Conservation (phyloP, 2,113 vertebrate genomes). For the Otolemur garnettii region DNA sequence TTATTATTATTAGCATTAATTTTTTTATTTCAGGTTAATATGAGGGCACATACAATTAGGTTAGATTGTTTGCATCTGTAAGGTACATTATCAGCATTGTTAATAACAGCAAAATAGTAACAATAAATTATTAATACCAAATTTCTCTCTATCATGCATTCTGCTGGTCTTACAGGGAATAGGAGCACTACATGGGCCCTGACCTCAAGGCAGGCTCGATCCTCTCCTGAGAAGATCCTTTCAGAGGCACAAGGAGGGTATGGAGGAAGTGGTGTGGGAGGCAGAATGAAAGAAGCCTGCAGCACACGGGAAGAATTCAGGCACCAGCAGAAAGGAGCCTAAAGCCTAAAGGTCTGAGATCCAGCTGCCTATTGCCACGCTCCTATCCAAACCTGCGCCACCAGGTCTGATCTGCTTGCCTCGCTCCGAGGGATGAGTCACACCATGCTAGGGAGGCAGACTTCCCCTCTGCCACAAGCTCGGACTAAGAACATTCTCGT, state of each 20-base stretch:
- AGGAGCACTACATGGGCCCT: fast-evolving
- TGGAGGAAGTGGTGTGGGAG: not conserved
- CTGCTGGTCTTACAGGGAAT: not conserved
- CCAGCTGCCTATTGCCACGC: not conserved
- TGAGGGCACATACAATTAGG: too few relatives aligned
- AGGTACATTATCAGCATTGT: not conserved
- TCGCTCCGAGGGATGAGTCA: not conserved
- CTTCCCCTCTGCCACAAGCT: not conserved
- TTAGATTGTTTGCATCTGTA: too few relatives aligned
- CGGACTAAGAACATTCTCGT: fast-evolving
- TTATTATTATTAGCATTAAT: not conserved
- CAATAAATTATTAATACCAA: conserved; percentile 2
- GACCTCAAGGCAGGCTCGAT: not conserved
- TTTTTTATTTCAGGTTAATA: too few relatives aligned
- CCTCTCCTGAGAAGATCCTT: not conserved
- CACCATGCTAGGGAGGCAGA: not conserved
- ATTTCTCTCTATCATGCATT: not conserved
- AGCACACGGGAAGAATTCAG: not conserved
- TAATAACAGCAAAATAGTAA: not conserved
- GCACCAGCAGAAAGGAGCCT: not conserved
- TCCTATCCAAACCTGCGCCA: not conserved
- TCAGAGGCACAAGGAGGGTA: not conserved
- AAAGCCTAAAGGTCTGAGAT: not conserved
- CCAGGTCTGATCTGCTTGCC: not conserved
- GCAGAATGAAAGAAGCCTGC: not conserved